Conservation (phyloP, 2,113 vertebrate species). For the Ginglymostoma cirratum region DNA sequence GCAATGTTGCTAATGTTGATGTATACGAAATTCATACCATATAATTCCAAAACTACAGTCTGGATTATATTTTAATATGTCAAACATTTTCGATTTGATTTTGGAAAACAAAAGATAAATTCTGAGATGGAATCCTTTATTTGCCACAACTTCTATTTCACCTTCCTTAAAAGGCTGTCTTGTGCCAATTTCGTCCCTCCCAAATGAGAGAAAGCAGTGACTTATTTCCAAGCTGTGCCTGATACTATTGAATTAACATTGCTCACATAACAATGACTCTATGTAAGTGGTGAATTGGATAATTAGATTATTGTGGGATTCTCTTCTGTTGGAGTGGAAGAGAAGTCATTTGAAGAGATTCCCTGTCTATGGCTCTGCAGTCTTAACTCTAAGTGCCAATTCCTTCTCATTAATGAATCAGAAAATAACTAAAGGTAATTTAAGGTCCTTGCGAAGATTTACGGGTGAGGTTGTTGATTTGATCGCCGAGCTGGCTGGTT, state of each 20-base stretch:
- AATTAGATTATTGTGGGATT: too few relatives aligned
- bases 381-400: background rate
- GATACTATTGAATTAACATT: background rate
- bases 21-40: background rate
- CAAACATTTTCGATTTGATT: background rate
- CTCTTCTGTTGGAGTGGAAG: background rate
- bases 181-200: background rate
- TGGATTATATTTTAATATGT: background rate
- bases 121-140: background rate
- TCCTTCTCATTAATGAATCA: background rate
- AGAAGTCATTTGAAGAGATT: background rate
- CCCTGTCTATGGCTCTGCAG: background rate
- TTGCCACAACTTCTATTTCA: background rate
- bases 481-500: too few relatives aligned
- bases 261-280: too few relatives aligned
- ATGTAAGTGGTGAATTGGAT: too few relatives aligned
- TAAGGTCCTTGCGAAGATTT: too few relatives aligned
- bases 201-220: background rate
- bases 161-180: background rate
- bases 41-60: background rate
- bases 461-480: too few relatives aligned
- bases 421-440: background rate
- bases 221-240: background rate
- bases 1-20: background rate
- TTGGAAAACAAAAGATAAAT: background rate